Evolutionary conservation across 2,113 vertebrate genomes (phyloP).

Genomic region (Ictalurus punctatus): DNA sequence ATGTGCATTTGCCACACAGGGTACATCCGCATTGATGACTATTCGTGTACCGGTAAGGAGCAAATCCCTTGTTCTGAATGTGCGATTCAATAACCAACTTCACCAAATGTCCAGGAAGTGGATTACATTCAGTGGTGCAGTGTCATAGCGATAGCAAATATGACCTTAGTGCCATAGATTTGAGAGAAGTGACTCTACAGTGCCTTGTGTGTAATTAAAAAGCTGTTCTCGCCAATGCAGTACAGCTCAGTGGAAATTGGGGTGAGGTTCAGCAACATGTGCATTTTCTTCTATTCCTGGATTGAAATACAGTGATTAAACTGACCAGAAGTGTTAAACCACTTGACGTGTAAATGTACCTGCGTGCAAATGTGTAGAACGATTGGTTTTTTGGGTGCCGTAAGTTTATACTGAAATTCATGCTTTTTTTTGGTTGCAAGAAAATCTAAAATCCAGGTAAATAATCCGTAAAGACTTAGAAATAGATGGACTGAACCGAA

Average conservation of each 20-base stretch:
- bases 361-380: neutral
- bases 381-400: neutral
- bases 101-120: neutral
- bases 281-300: neutral
- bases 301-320: slow-evolving; percentile 23
- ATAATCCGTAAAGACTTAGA: neutral
- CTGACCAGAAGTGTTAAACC: neutral
- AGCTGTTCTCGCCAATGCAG: slow-evolving; percentile 63
- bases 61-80: neutral
- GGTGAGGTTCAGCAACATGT: slow-evolving; percentile 18
- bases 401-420: neutral
- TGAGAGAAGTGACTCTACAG: neutral
- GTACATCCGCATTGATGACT: slow-evolving; percentile 96
- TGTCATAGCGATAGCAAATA: neutral
- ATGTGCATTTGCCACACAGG: slow-evolving; percentile 96
- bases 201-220: slow-evolving; percentile 58
- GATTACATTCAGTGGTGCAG: neutral
- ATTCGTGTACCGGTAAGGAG: slow-evolving; percentile 93
- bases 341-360: neutral
- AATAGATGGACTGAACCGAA: neutral
- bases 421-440: neutral
- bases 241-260: slow-evolving; percentile 47
- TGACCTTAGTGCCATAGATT: neutral
- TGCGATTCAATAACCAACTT: neutral
- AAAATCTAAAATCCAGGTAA: neutral